Conservation (phyloP, 2,888 invertebrate species). For the Prosapia bicincta region DNA sequence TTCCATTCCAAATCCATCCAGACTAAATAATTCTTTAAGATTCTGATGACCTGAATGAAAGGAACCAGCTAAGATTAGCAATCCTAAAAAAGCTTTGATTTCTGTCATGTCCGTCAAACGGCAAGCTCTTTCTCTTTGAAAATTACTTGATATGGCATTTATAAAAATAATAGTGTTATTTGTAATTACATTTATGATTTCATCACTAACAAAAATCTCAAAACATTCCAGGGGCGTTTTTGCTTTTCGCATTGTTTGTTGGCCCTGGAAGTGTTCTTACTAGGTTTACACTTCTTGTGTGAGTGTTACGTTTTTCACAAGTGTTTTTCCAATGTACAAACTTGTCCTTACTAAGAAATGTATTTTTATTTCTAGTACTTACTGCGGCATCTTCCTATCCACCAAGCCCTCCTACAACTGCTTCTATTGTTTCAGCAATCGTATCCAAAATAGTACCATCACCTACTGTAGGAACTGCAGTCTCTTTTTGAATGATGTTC, state of each 20-base stretch:
- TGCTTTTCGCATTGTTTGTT: constrained; percentile 7
- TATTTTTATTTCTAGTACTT: constrained; percentile 17
- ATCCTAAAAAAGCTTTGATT: constrained; percentile 12
- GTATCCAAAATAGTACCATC: constrained; percentile 9
- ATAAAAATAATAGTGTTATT: neutral
- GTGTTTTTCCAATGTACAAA: constrained; percentile 9
- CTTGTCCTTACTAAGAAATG: constrained; percentile 1
- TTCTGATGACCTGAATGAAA: constrained; percentile 7
- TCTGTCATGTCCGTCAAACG: neutral
- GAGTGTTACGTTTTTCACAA: constrained; percentile 10
- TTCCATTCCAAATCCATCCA: constrained; percentile 17
- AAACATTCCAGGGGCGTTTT: neutral
- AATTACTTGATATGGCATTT: neutral
- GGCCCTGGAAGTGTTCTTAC: constrained; percentile 15
- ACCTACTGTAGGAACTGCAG: constrained; percentile 11
- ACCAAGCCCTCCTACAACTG: constrained; percentile 17
- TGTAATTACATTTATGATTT: constrained; percentile 2
- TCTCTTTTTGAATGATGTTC: constrained; percentile 9
- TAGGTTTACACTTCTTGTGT: constrained; percentile 8
- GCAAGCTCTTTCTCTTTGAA: neutral
- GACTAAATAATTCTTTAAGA: neutral
- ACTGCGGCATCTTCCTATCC: constrained; percentile 7
- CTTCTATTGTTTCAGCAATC: constrained; percentile 13
- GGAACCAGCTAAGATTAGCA: constrained; percentile 11
- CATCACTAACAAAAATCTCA: neutral